These are phyloP conservation scores for Drosophila suzukii DNA, from an alignment of 1,140 invertebrate genomes.

Conservation along the genomic window DNA sequence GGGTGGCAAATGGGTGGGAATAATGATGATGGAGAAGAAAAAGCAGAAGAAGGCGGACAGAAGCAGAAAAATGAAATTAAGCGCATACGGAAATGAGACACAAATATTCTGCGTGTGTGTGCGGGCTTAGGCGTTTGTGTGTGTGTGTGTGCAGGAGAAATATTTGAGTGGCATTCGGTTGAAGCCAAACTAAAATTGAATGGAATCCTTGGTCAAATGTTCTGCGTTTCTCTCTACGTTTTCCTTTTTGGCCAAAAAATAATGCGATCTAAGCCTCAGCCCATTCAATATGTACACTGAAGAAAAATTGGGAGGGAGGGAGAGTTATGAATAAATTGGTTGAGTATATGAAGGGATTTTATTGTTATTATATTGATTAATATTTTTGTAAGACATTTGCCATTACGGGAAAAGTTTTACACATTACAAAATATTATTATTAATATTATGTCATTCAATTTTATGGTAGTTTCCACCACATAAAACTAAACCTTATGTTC, in stretches of 20 bases:
- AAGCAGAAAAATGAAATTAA: slow-evolving; percentile 78
- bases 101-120: slow-evolving; percentile 63
- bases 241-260: slow-evolving; percentile 17
- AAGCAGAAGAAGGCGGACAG: slow-evolving; percentile 43
- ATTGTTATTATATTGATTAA: not conserved
- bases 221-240: slow-evolving; percentile 11
- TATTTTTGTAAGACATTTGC: too few relatives aligned
- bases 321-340: slow-evolving; percentile 1
- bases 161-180: slow-evolving; percentile 71
- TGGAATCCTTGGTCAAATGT: slow-evolving; percentile 52
- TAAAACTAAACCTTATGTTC: slow-evolving; percentile 11
- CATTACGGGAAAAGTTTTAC: too few relatives aligned
- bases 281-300: slow-evolving; percentile 38
- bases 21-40: slow-evolving; percentile 50
- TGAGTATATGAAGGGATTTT: not conserved
- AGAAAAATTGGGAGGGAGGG: not conserved
- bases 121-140: slow-evolving; percentile 41
- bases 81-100: slow-evolving; percentile 82
- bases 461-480: not conserved
- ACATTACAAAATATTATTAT: too few relatives aligned
- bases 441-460: too few relatives aligned
- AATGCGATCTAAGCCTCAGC: slow-evolving; percentile 65
- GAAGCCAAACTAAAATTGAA: slow-evolving; percentile 63
- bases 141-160: slow-evolving; percentile 53
- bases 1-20: slow-evolving; percentile 30